phyloP scores from a whole-genome alignment of 2,113 vertebrate genomes.

The Centropus unirufus region DNA sequence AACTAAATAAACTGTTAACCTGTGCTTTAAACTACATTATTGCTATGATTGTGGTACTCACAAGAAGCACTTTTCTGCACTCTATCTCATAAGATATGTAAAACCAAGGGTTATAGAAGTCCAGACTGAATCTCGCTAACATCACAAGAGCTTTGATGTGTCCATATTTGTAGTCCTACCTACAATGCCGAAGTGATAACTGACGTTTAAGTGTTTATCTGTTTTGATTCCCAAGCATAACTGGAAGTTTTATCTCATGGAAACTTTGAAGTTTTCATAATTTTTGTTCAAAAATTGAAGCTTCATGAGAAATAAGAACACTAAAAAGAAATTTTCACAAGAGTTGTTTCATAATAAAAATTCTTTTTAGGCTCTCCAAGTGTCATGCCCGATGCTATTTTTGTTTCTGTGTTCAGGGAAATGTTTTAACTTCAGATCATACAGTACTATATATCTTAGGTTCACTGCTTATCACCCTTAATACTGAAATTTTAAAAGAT shows the following conservation, averaged over 20 bases:
- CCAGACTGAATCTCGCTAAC: neutral
- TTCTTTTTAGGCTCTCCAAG: neutral
- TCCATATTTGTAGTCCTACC: neutral
- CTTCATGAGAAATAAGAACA: neutral
- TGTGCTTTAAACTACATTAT: neutral
- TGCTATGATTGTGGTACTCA: neutral
- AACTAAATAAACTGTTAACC: neutral
- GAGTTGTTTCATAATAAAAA: neutral
- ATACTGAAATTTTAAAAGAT: neutral
- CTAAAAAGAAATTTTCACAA: neutral
- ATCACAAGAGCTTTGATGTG: neutral
- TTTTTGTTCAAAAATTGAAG: neutral
- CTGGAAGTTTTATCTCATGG: neutral
- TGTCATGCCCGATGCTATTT: neutral
- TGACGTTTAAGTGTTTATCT: neutral
- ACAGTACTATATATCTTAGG: neutral
- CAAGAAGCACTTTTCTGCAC: neutral
- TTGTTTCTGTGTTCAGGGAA: neutral
- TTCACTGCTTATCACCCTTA: neutral
- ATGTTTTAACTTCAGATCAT: neutral
- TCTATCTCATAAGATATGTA: neutral
- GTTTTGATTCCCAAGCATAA: neutral
- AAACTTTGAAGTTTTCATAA: neutral
- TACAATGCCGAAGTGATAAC: neutral
- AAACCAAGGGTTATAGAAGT: neutral